Base-by-base conservation (phyloP, 2,113 vertebrate species). In the Ceyx melanurus region DNA sequence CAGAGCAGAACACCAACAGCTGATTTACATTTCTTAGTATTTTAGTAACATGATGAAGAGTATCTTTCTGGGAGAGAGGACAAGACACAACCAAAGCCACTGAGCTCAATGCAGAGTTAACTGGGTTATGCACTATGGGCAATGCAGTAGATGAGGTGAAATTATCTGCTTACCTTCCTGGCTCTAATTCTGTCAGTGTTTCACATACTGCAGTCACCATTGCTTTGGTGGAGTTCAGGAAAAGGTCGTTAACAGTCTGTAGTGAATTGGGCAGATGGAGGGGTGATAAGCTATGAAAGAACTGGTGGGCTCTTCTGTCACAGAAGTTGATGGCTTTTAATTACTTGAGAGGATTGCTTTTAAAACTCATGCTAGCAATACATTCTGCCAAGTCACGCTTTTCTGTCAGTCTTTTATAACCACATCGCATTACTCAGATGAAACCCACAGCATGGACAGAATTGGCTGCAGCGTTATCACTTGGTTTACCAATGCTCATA, bases 331-430 rank as follows among this genome's bases (percentile, higher is more conserved):
- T 61, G 25, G 8, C 11, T 46, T 66, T 28, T 54, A 57, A 28
- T 35, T n/a, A 16, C 56, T 64, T 23, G 35, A 83, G 62, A 54
- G 23, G 16, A 42, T 22, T 50, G 50, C 66, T 54, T 78, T 54
- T 76, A 57, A 68, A 89, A 50, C 9, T 65, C 21, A 20, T 5
- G 31, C 14, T 66, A 37, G 13, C 3, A 3, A 17, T 0, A 0
- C 12, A 51, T 85, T 86, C 72, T 85, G 68, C 72, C 68, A 72
- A 89, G 75, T 68, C 78, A 28, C 28, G 35, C 26, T 91, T 68
- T 50, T 76, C 87, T 76, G 62, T 46, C 54, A 40, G 5, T 82
- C 79, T 56, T 82, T 66, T 50, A 33, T 76, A 88, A 91, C 28
- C 13, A 46, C 37, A 28, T 26, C 28, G 5, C 56, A 10, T 19